Evolutionary conservation across 2,113 vertebrate species (phyloP).

Genomic region (Pachyramphus minor): DNA sequence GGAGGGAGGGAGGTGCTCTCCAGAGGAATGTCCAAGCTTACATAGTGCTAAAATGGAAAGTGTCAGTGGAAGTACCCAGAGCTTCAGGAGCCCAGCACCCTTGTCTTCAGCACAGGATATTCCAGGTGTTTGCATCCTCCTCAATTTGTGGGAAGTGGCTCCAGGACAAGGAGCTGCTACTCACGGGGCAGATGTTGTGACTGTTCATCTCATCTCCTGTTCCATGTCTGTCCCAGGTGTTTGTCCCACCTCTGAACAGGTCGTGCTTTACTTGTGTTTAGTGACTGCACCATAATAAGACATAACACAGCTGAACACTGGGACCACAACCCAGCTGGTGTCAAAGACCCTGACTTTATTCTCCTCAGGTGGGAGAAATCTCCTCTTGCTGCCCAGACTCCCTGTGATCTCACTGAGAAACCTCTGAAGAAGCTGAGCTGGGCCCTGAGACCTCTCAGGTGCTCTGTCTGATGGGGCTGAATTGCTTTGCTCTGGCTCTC

Average conservation of each 20-base stretch:
- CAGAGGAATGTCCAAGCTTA: not conserved
- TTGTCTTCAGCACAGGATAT: accelerated
- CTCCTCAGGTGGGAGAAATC: not conserved
- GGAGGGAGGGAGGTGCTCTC: not conserved
- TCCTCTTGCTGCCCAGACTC: not conserved
- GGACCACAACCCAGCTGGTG: not conserved
- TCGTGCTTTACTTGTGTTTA: not conserved
- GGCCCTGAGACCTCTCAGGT: not conserved
- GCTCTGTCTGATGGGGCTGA: not conserved
- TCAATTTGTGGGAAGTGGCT: not conserved
- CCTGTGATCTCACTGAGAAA: not conserved
- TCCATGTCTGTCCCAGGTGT: not conserved
- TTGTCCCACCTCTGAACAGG: not conserved
- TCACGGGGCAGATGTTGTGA: not conserved
- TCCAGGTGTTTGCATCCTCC: not conserved
- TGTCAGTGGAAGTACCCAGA: accelerated
- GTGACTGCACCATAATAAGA: not conserved
- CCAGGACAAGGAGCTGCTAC: not conserved
- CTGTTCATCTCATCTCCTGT: not conserved
- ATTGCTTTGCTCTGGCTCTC: not conserved
- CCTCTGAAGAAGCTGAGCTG: not conserved
- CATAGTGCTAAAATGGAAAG: accelerated
- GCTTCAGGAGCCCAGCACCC: not conserved
- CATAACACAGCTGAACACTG: not conserved
- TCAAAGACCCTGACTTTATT: not conserved